Conservation (phyloP, 2,888 invertebrate species). For the Pyralis farinalis region DNA sequence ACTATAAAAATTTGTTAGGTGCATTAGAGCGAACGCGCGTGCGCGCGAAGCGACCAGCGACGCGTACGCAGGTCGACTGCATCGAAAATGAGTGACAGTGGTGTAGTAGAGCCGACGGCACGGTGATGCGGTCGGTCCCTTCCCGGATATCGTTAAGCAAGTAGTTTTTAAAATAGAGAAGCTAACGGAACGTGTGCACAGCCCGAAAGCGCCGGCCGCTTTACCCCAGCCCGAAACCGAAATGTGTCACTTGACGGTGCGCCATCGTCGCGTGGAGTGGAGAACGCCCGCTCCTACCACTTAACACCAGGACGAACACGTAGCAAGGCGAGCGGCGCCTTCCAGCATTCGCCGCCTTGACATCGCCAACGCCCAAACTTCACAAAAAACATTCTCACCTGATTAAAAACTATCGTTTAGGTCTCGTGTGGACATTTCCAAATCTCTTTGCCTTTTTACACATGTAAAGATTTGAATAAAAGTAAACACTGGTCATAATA, state of each 20-base stretch:
- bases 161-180: slow-evolving; percentile 79
- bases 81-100: slow-evolving; percentile 70
- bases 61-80: slow-evolving; percentile 78
- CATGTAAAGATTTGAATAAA: too few relatives aligned
- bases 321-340: slow-evolving; percentile 56
- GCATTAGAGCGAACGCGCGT: slow-evolving; percentile 64
- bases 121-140: slow-evolving; percentile 70
- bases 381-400: not conserved
- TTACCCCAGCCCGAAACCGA: slow-evolving; percentile 70
- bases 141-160: slow-evolving; percentile 76
- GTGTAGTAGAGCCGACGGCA: slow-evolving; percentile 45
- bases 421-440: too few relatives aligned
- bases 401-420: too few relatives aligned
- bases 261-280: slow-evolving; percentile 26
- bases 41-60: slow-evolving; percentile 69
- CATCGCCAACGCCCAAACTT: not conserved
- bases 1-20: slow-evolving; percentile 54
- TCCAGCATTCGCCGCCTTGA: slow-evolving; percentile 12
- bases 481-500: too few relatives aligned
- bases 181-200: slow-evolving; percentile 76
- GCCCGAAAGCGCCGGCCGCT: slow-evolving; percentile 75
- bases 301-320: slow-evolving; percentile 34
- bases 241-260: slow-evolving; percentile 70
- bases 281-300: slow-evolving; percentile 13
- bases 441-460: too few relatives aligned